Evolutionary conservation across 1,140 invertebrate species (phyloP).

Genomic region (Trachelipus rathkii): DNA sequence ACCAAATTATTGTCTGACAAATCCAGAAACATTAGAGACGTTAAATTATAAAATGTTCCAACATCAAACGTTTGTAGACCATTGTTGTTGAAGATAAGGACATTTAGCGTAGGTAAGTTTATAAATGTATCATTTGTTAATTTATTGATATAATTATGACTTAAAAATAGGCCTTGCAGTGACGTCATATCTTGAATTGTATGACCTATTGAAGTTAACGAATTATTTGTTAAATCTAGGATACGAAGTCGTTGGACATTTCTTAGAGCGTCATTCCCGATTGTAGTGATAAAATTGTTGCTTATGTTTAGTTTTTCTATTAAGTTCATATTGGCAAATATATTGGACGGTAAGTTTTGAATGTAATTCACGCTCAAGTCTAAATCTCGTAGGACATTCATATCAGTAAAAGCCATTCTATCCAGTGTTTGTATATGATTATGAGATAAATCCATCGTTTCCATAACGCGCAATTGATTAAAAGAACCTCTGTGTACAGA

Average conservation of each 20-base stretch:
- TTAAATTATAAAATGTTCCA: slow-evolving; percentile 64
- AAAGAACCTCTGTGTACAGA: slow-evolving; percentile 32
- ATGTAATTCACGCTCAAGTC: slow-evolving; percentile 66
- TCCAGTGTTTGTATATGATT: slow-evolving; percentile 38
- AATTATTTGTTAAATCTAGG: slow-evolving; percentile 46
- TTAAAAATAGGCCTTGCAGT: slow-evolving; percentile 67
- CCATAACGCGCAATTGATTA: slow-evolving; percentile 29
- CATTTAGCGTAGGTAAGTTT: slow-evolving; percentile 36
- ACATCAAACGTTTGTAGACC: slow-evolving; percentile 65
- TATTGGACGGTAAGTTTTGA: slow-evolving; percentile 28
- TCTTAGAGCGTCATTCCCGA: slow-evolving; percentile 26
- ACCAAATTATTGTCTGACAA: slow-evolving; percentile 58
- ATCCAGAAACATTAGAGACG: slow-evolving; percentile 59
- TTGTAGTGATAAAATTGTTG: slow-evolving; percentile 34
- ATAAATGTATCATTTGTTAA: slow-evolving; percentile 32
- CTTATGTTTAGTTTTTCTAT: slow-evolving; percentile 35
- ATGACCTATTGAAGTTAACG: slow-evolving; percentile 37
- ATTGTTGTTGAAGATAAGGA: slow-evolving; percentile 55
- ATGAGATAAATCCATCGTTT: slow-evolving; percentile 44
- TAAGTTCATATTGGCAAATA: slow-evolving; percentile 23
- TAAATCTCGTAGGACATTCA: slow-evolving; percentile 66
- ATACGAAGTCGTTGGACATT: slow-evolving; percentile 39
- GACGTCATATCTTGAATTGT: slow-evolving; percentile 58
- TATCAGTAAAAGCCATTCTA: slow-evolving; percentile 48
- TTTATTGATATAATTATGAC: slow-evolving; percentile 57